Percentiles rank a stretch among this genome's conserved stretches.
Evolutionary conservation across 2,797 vertebrate genomes (phyloP).

Genomic region (Hippoglossus hippoglossus): DNA sequence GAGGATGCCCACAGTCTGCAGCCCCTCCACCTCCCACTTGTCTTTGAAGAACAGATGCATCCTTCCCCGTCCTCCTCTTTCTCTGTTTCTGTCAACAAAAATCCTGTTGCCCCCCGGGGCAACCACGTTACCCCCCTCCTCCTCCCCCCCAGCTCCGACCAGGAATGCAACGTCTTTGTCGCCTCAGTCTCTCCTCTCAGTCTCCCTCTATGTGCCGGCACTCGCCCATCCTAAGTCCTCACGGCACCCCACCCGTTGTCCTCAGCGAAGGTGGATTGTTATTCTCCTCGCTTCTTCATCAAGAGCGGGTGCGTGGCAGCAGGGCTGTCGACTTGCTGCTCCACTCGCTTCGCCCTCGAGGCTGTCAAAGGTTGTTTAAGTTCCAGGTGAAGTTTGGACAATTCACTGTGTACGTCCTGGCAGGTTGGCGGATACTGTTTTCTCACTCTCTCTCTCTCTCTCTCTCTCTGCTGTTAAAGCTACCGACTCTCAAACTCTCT

Average conservation of each 20-base stretch:
- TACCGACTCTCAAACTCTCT: conserved; percentile 67
- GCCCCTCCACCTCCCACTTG: conserved; percentile 86
- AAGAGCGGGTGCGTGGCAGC: conserved; percentile 54
- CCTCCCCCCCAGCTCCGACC: conserved; percentile 44
- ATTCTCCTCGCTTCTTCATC: conserved; percentile 73
- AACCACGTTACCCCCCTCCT: conserved; percentile 25
- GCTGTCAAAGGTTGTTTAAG: conserved; percentile 74
- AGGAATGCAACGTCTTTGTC: conserved; percentile 52
- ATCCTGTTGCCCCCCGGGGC: conserved; percentile 52
- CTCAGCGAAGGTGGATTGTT: conserved; percentile 65
- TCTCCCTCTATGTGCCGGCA: conserved; percentile 71
- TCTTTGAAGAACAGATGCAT: conserved; percentile 84
- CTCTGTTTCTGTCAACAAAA: conserved; percentile 52
- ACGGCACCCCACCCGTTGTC: conserved; percentile 54
- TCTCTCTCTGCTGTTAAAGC: conserved; percentile 55
- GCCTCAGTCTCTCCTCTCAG: conserved; percentile 62
- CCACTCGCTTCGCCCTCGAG: conserved; percentile 43
- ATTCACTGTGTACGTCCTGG: conserved; percentile 56
- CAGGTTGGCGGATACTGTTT: conserved; percentile 60
- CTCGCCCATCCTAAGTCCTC: conserved; percentile 67
- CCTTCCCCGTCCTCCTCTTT: conserved; percentile 44
- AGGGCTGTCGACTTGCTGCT: conserved; percentile 56
- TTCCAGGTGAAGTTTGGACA: conserved; percentile 73
- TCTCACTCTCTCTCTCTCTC: conserved; percentile 47
- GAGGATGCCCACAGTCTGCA: conserved; percentile 88